Evolutionary conservation across 1,140 invertebrate genomes (phyloP).

Genomic region (Drosophila busckii): DNA sequence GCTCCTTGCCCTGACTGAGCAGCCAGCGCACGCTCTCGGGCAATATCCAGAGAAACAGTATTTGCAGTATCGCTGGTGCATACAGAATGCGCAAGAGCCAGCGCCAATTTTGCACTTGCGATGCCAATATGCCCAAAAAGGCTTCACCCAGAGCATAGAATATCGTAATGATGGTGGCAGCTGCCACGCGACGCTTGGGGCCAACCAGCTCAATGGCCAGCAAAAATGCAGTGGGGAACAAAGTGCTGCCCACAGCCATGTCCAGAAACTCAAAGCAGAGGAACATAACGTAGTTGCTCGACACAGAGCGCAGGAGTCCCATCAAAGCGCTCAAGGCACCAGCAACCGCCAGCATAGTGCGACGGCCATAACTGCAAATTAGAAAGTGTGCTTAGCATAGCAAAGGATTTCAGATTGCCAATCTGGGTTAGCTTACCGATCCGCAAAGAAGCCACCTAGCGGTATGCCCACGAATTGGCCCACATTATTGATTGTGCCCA

Average conservation of each 20-base stretch:
- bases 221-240: conserved; percentile 83
- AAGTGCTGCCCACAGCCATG: conserved; percentile 81
- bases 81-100: conserved; percentile 84
- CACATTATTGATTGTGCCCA: conserved; percentile 86
- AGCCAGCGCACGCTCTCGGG: conserved; percentile 87
- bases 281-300: conserved; percentile 83
- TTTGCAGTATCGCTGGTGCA: conserved; percentile 83
- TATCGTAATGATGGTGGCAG: conserved; percentile 85
- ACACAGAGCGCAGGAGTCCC: conserved; percentile 83
- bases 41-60: conserved; percentile 82
- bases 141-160: conserved; percentile 87
- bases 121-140: conserved; percentile 84
- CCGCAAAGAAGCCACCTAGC: conserved; percentile 84
- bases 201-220: conserved; percentile 88
- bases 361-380: conserved; percentile 82
- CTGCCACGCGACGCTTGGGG: conserved; percentile 86
- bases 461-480: conserved; percentile 86
- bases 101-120: conserved; percentile 86
- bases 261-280: conserved; percentile 84
- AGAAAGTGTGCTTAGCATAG: background rate
- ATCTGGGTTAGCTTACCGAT: conserved; percentile 79
- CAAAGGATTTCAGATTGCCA: background rate
- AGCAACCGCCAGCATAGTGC: conserved; percentile 81
- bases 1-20: conserved; percentile 83
- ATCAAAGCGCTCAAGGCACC: conserved; percentile 81